Evolutionary conservation across 2,113 vertebrate species (phyloP).

Genomic region (Gasterosteus aculeatus): DNA sequence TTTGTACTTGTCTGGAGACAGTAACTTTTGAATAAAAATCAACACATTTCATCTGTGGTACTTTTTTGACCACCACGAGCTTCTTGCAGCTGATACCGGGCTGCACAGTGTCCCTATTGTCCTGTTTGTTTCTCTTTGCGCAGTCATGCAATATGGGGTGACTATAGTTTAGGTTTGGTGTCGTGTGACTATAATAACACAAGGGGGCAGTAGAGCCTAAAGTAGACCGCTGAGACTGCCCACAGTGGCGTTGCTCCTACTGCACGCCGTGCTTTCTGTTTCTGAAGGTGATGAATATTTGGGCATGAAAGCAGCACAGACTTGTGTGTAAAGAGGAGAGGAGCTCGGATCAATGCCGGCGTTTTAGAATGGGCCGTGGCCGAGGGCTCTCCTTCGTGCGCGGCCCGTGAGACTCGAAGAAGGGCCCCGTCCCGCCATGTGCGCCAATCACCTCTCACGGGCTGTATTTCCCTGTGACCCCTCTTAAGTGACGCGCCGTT

Average conservation of each 20-base stretch:
- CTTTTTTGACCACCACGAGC: slow-evolving; percentile 36
- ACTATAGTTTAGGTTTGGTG: not conserved
- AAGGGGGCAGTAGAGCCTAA: slow-evolving; percentile 60
- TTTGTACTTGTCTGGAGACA: slow-evolving; percentile 99
- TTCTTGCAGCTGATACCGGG: not conserved
- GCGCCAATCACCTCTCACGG: slow-evolving; percentile 28
- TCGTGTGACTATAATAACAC: slow-evolving; percentile 18
- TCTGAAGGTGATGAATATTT: slow-evolving; percentile 15
- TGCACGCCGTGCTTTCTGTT: slow-evolving; percentile 6
- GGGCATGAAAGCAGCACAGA: slow-evolving; percentile 53
- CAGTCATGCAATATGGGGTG: not conserved
- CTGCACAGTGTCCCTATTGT: not conserved
- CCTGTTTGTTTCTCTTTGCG: too few relatives aligned
- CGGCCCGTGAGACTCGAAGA: slow-evolving; percentile 54
- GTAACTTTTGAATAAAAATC: slow-evolving; percentile 99
- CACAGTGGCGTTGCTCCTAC: not conserved
- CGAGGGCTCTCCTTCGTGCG: slow-evolving; percentile 60
- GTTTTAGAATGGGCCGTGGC: slow-evolving; percentile 45
- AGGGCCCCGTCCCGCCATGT: slow-evolving; percentile 37
- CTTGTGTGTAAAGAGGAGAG: slow-evolving; percentile 62
- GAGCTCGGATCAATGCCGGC: slow-evolving; percentile 52
- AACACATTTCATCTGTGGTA: slow-evolving; percentile 86
- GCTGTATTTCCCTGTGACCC: too few relatives aligned
- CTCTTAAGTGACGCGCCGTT: not conserved
- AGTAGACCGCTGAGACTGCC: not conserved